A percentile compares a stretch with the other conserved stretches of the same genome.
These are phyloP conservation scores for Callopanchax toddi DNA, from an alignment of 2,113 vertebrate genomes.

Conservation along the genomic window DNA sequence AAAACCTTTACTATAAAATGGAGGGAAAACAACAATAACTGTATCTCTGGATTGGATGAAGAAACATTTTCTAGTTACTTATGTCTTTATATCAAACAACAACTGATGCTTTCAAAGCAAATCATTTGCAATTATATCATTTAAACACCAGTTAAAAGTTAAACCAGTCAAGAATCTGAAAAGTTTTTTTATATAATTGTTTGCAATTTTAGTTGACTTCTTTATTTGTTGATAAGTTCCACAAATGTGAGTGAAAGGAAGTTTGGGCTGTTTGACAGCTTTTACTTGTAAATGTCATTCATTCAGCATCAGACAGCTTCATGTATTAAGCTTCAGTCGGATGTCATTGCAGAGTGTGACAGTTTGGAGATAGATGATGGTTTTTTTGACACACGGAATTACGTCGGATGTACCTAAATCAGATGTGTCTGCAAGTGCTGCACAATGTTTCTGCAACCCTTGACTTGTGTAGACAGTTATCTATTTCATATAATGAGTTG, in stretches of 20 bases:
- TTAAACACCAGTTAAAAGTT: background rate
- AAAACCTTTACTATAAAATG: background rate
- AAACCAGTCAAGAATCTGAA: background rate
- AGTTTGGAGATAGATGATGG: slow-evolving; percentile 45
- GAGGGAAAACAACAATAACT: background rate
- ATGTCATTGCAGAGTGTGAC: slow-evolving; percentile 37
- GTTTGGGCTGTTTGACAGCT: slow-evolving; percentile 32
- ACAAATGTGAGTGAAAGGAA: slow-evolving; percentile 24
- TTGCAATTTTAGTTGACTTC: background rate
- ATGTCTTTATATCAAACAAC: background rate
- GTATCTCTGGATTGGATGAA: background rate
- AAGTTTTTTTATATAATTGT: background rate
- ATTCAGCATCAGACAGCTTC: slow-evolving; percentile 46
- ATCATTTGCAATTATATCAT: too few relatives aligned
- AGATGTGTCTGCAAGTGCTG: slow-evolving; percentile 18
- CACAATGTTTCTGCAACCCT: slow-evolving; percentile 17
- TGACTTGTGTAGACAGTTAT: slow-evolving; percentile 18
- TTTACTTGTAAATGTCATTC: slow-evolving; percentile 51
- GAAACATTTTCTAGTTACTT: background rate
- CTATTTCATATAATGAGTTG: slow-evolving; percentile 12
- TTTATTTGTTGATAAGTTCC: slow-evolving; percentile 17
- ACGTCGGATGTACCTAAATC: slow-evolving; percentile 46
- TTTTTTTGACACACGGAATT: slow-evolving; percentile 51
- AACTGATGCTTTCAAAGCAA: background rate
- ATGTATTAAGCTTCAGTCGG: slow-evolving; percentile 37